Evolutionary conservation across 2,888 invertebrate species (phyloP).

Genomic region (Dryadula phaetusa): DNA sequence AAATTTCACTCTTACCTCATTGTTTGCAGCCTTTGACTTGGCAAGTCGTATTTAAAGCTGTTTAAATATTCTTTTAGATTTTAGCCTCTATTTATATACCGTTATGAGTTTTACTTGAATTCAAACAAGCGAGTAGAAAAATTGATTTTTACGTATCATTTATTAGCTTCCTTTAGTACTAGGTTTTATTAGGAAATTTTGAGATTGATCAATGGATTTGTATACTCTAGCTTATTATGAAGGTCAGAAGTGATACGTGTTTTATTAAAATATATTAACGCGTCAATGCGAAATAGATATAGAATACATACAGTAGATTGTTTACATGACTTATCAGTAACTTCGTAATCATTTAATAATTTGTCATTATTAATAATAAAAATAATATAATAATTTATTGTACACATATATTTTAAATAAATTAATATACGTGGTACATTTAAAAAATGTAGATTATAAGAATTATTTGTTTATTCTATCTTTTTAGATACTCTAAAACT

Average conservation of each 20-base stretch:
- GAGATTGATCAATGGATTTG: conserved; percentile 27
- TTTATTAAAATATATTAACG: conserved; percentile 12
- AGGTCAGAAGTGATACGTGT: conserved; percentile 1
- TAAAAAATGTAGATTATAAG: too few relatives aligned
- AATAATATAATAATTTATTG: too few relatives aligned
- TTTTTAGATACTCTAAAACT: too few relatives aligned
- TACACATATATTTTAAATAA: too few relatives aligned
- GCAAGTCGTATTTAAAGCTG: conserved; percentile 14
- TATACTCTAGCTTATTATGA: conserved; percentile 3
- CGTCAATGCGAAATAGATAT: background rate
- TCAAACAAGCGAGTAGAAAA: background rate
- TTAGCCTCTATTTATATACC: background rate
- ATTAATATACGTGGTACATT: too few relatives aligned
- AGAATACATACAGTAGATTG: background rate
- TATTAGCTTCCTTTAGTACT: background rate
- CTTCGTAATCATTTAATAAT: too few relatives aligned
- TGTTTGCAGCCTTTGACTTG: conserved; percentile 50
- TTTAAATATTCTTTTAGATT: conserved; percentile 14
- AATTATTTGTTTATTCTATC: too few relatives aligned
- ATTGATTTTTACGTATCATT: background rate
- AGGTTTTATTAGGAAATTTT: conserved; percentile 16
- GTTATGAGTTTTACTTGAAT: background rate
- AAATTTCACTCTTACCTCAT: conserved; percentile 57
- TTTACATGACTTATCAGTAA: background rate
- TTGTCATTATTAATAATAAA: too few relatives aligned